Base-by-base conservation (phyloP, 2,797 vertebrate species). In the Smutsia gigantea region DNA sequence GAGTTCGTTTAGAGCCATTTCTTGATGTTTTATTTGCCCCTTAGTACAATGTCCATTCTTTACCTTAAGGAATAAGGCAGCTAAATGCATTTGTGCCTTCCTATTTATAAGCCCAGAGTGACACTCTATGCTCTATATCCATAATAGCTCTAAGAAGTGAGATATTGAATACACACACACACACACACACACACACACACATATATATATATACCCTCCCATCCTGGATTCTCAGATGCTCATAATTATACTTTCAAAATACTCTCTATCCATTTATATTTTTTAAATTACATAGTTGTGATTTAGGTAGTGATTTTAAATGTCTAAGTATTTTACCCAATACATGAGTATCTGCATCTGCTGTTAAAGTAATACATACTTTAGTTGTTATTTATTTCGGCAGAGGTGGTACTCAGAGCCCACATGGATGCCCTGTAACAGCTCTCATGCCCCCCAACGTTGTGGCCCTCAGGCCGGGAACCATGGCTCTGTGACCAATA, bases 11-110 rank as follows among this genome's bases (percentile, higher is more conserved):
- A 53, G 77, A 96, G 74, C 53, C 37, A 87, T 85, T 88, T 79
- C 57, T 84, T 23, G 39, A 51, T 63, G 68, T 64, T 96, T 93
- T 55, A 49, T 94, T 96, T 96, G 29, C 78, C 46, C 61, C 4
- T 55, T 74, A 31, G 49, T 55, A 77, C 63, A 49, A 63, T 77
- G 83, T 34, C 21, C 78, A 13, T 87, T 27, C 7, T 84, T 93
- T 55, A 64, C 51, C 2, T 39, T 75, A 53, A 93, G 72, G 46
- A 64, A 85, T 68, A 75, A 95, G 23, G 64, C 27, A 66, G 21
- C 87, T 72, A 63, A 93, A 83, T 18, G 82, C 79, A 46, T 78
- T 85, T 83, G 39, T 83, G 19, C 31, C 42, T 90, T 92, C 51
- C 13, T 68, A 7, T 85, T 63, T 79, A 51, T 59, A 78, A 63